Evolutionary conservation across 2,888 invertebrate genomes (phyloP).

Genomic region (Leucoma salicis): DNA sequence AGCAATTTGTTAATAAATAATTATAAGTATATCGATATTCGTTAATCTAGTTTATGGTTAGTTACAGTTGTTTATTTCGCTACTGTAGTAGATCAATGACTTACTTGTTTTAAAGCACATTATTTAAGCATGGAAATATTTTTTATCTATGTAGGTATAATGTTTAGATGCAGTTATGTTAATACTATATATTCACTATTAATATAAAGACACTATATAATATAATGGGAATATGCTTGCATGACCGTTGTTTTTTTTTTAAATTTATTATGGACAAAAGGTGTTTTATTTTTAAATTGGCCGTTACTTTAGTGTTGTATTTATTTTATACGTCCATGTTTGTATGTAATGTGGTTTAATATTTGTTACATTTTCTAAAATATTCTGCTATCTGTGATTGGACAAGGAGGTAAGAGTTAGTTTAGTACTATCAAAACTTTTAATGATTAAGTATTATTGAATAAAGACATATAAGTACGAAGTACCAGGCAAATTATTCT

Average conservation of each 20-base stretch:
- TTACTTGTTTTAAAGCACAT: slow-evolving; percentile 54
- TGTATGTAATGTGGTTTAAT: slow-evolving; percentile 59
- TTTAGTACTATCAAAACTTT: not conserved
- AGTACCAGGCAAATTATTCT: too few relatives aligned
- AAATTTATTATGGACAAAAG: not conserved
- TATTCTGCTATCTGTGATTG: slow-evolving; percentile 43
- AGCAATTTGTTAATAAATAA: too few relatives aligned
- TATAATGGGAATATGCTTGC: not conserved
- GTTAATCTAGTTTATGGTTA: too few relatives aligned
- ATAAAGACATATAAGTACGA: too few relatives aligned
- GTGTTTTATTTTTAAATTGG: slow-evolving; percentile 13
- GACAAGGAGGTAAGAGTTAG: slow-evolving; percentile 63
- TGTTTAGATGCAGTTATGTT: not conserved
- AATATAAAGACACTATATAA: not conserved
- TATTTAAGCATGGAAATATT: slow-evolving; percentile 50
- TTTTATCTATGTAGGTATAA: not conserved
- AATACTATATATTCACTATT: not conserved
- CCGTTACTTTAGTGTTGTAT: slow-evolving; percentile 29
- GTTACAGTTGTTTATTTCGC: too few relatives aligned
- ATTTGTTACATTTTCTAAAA: slow-evolving; percentile 42
- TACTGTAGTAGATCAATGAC: not conserved
- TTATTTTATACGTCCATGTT: too few relatives aligned
- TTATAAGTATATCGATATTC: too few relatives aligned
- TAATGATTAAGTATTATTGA: too few relatives aligned
- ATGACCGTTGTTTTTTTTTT: not conserved